These are phyloP conservation scores for Drosophila sturtevanti DNA, from an alignment of 1,140 invertebrate species.

Conservation along the genomic window DNA sequence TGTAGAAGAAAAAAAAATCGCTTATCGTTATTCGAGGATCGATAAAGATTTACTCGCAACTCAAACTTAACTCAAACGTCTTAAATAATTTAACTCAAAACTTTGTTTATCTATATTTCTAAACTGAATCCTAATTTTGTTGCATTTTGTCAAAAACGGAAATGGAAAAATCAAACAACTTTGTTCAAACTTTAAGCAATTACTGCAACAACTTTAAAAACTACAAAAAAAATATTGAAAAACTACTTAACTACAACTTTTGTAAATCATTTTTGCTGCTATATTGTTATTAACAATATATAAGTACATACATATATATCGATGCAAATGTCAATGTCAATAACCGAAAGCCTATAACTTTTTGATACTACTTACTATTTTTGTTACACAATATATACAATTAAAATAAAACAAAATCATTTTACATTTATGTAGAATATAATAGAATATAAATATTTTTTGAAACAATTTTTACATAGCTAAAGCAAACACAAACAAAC, in stretches of 20 bases:
- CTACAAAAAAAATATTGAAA: constrained; percentile 14
- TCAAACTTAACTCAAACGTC: constrained; percentile 35
- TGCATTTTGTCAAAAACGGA: constrained; percentile 71
- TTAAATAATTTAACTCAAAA: constrained; percentile 37
- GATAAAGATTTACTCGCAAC: constrained; percentile 46
- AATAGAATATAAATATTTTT: constrained; percentile 61
- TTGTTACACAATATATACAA: constrained; percentile 70
- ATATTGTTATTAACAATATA: constrained; percentile 55
- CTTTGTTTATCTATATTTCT: constrained; percentile 52
- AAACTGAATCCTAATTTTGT: constrained; percentile 63
- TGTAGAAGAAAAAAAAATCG: constrained; percentile 26
- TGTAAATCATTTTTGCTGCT: constrained; percentile 45
- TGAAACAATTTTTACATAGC: constrained; percentile 66
- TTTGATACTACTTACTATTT: constrained; percentile 77
- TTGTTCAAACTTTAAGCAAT: constrained; percentile 65
- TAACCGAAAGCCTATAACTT: constrained; percentile 48
- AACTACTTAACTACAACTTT: constrained; percentile 35
- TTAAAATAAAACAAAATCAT: constrained; percentile 11
- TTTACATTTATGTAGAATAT: constrained; percentile 73
- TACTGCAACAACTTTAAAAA: constrained; percentile 44
- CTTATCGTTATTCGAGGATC: neutral
- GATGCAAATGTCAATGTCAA: constrained; percentile 62
- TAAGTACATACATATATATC: neutral
- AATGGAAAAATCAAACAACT: constrained; percentile 50
- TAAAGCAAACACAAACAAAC: constrained; percentile 17